These are phyloP conservation scores for Bungarus multicinctus DNA, from an alignment of 2,113 vertebrate species.

Conservation along the genomic window DNA sequence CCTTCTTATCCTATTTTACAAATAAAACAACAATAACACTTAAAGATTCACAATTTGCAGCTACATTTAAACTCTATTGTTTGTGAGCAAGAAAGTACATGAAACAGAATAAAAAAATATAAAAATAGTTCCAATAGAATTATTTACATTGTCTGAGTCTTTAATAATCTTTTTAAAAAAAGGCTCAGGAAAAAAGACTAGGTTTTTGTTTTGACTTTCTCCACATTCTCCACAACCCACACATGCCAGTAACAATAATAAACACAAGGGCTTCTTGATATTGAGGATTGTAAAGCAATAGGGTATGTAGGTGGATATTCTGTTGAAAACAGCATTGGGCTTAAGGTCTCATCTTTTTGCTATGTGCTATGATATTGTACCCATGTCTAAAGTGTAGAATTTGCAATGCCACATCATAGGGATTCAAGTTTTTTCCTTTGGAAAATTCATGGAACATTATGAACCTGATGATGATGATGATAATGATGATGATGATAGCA, in stretches of 20 bases:
- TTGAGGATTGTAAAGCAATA: not conserved
- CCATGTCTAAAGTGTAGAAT: not conserved
- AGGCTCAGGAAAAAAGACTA: not conserved
- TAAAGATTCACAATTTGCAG: not conserved
- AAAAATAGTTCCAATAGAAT: not conserved
- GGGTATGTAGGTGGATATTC: not conserved
- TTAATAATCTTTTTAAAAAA: not conserved
- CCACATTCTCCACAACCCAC: not conserved
- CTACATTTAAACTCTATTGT: not conserved
- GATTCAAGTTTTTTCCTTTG: not conserved
- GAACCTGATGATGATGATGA: not conserved
- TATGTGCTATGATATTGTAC: not conserved
- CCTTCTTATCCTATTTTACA: not conserved
- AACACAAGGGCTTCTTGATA: not conserved
- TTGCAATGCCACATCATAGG: not conserved
- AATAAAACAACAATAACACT: not conserved
- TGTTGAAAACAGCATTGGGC: not conserved
- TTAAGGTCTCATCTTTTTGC: not conserved
- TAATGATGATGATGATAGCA: too few relatives aligned
- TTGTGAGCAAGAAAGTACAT: not conserved
- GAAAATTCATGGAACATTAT: not conserved
- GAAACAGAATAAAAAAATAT: not conserved
- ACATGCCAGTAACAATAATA: not conserved
- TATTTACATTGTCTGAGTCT: not conserved
- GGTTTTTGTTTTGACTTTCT: not conserved